Conservation (phyloP, 2,797 vertebrate genomes). For the Buceros bicornis region DNA sequence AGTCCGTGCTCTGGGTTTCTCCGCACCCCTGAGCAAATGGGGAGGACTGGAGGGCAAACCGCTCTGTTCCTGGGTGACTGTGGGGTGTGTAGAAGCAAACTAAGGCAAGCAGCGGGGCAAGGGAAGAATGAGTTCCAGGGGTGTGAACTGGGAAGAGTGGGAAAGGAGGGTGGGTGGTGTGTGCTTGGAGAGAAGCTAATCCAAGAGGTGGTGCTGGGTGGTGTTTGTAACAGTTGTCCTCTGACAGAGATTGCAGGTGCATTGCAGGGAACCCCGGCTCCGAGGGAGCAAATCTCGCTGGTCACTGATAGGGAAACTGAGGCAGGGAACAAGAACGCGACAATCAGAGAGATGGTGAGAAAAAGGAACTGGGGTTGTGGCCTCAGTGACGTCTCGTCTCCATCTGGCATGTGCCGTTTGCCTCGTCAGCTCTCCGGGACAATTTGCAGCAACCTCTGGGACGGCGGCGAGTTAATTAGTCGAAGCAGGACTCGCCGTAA, state of each 20-base stretch:
- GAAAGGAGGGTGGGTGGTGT: too few relatives aligned
- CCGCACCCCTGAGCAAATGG: background rate
- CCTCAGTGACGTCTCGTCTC: background rate
- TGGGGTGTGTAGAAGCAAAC: background rate
- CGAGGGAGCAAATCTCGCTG: background rate
- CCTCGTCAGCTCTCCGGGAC: background rate
- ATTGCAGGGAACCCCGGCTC: background rate
- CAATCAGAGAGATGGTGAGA: background rate
- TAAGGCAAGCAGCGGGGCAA: background rate
- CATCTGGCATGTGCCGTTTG: rapidly evolving
- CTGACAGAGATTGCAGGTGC: background rate
- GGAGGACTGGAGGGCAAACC: background rate
- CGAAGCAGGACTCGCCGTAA: background rate
- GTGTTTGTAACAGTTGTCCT: background rate
- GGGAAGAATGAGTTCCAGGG: background rate
- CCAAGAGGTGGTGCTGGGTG: too few relatives aligned
- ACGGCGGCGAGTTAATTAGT: rapidly evolving
- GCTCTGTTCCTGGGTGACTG: background rate
- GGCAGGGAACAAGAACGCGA: background rate
- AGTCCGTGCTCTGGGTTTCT: background rate
- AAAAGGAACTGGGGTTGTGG: background rate
- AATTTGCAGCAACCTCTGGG: background rate
- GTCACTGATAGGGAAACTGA: background rate
- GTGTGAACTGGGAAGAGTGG: background rate
- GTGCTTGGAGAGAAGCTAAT: background rate